Evolutionary conservation across 2,888 invertebrate species (phyloP), one percentile per base, ranked within the genome.

Genomic region (Pheosia gnoma): DNA sequence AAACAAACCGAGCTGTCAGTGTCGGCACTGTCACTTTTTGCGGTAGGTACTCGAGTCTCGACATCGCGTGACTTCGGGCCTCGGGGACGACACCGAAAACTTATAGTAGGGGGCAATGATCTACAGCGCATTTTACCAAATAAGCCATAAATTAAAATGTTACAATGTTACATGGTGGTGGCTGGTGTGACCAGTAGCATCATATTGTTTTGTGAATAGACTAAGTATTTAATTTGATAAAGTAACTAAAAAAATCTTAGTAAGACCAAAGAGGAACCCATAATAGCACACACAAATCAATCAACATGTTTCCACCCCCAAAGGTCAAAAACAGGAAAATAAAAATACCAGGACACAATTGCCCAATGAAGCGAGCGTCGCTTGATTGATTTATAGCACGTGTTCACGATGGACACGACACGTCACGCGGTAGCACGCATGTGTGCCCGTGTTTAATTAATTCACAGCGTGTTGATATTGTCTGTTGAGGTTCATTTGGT

Each of bases 101-200:
- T 66, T 67, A 63, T 85, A 62, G 90, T 89, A 86, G 74, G 82
- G 25, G 82, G 81, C 81, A 77, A 84, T 87, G 89, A 89, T 90
- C 85, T 87, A 90, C 83, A 71, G 84, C 80, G 78, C 84, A 87
- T 89, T 89, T 88, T 85, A 87, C 87, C 82, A 88, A 91, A 90
- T 89, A 89, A 88, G 85, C 89, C 83, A 85, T 90, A 89, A 89
- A 90, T 89, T 88, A 85, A 80, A 82, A 82, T 82, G 83, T 80
- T 83, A 82, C 81, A n/a, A n/a, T n/a, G n/a, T n/a, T n/a, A n/a
- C n/a, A n/a, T n/a, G n/a, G n/a, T n/a, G n/a, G n/a, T n/a, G n/a
- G n/a, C n/a, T n/a, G n/a, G n/a, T n/a, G n/a, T n/a, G n/a, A n/a
- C 25, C 25, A 25, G 25, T 25, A 25, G 1, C 25, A 25, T 25